phyloP scores from a whole-genome alignment of 2,888 invertebrate genomes.

The Timandra comae region DNA sequence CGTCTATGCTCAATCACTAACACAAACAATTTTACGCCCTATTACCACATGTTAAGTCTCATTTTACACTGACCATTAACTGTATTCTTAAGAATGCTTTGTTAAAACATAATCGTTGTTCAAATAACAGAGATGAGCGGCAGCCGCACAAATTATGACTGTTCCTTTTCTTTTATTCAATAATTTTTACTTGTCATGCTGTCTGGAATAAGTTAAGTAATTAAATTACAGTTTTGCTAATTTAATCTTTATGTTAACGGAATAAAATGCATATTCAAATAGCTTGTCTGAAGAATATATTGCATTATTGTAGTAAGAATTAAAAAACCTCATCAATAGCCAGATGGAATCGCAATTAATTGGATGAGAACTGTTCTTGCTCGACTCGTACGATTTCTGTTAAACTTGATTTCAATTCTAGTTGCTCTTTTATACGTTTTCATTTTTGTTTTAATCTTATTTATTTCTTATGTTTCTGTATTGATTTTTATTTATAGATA shows the following conservation, averaged over 20 bases:
- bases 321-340: too few species aligned
- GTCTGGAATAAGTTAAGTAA: conserved; percentile 12
- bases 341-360: too few species aligned
- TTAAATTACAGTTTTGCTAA: not conserved
- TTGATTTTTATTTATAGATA: too few species aligned
- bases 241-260: not conserved
- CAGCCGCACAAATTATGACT: conserved; percentile 13
- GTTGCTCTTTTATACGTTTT: too few species aligned
- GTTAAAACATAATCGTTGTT: not conserved
- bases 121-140: conserved; percentile 3
- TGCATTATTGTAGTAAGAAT: not conserved
- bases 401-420: too few species aligned
- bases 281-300: conserved; percentile 1
- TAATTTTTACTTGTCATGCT: conserved; percentile 18
- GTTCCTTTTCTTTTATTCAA: conserved; percentile 11
- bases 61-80: conserved; percentile 3
- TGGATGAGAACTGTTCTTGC: too few species aligned
- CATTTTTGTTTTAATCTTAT: too few species aligned
- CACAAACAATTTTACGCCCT: conserved; percentile 6
- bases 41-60: conserved; percentile 1
- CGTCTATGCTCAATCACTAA: conserved; percentile 1
- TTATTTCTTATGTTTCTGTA: too few species aligned
- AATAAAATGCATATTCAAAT: conserved; percentile 6
- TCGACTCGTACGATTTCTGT: too few species aligned
- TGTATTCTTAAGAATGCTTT: not conserved